A percentile compares a stretch with the other conserved stretches of the same genome.
phyloP scores from a whole-genome alignment of 2,113 vertebrate species.

The Leptobrachium leishanense region DNA sequence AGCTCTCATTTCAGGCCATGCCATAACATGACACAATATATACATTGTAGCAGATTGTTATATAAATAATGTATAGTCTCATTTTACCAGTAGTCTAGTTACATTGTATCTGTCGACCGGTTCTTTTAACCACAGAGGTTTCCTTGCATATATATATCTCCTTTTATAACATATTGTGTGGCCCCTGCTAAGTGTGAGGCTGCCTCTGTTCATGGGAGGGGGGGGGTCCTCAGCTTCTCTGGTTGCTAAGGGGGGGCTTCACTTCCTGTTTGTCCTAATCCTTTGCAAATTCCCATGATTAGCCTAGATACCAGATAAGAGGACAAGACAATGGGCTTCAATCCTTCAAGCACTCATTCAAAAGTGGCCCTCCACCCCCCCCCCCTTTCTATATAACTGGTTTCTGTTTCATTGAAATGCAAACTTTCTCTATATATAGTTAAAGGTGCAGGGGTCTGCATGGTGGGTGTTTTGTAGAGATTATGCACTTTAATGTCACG shows the following conservation, averaged over 20 bases:
- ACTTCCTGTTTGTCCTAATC: constrained; percentile 36
- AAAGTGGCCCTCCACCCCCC: not conserved
- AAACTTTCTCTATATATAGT: too few species aligned
- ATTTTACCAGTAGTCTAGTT: too few species aligned
- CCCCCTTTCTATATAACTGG: too few species aligned
- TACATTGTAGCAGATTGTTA: not conserved
- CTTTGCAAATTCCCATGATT: constrained; percentile 29
- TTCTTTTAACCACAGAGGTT: too few species aligned
- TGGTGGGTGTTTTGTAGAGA: too few species aligned
- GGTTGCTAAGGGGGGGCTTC: constrained; percentile 40
- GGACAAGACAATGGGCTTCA: not conserved
- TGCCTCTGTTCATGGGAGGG: constrained; percentile 37
- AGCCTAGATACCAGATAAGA: constrained; percentile 8
- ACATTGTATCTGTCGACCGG: too few species aligned
- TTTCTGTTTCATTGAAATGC: too few species aligned
- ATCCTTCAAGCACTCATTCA: not conserved
- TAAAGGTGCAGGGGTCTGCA: too few species aligned
- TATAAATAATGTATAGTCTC: too few species aligned
- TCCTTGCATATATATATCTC: too few species aligned
- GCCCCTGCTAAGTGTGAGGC: constrained; percentile 21
- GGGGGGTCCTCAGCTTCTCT: constrained; percentile 23
- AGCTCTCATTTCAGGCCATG: not conserved
- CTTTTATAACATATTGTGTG: not conserved
- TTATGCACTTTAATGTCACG: too few species aligned
- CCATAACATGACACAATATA: not conserved